These are phyloP conservation scores for Lepus townsendii DNA, from an alignment of 2,797 vertebrate genomes.

Conservation along the genomic window DNA sequence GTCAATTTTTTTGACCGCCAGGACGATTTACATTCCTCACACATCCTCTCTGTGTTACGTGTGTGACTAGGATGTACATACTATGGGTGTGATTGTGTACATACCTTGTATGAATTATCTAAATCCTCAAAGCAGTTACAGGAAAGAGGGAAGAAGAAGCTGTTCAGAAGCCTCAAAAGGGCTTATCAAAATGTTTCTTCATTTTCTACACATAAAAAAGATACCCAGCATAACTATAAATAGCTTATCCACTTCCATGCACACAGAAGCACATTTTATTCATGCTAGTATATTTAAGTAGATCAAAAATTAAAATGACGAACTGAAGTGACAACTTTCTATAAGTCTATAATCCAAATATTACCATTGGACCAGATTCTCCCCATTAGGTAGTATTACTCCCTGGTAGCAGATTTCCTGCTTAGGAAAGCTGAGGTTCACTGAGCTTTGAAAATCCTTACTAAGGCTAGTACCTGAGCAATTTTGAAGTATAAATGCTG, in stretches of 20 bases:
- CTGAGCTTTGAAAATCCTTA: background rate
- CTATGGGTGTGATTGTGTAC: slow-evolving; percentile 81
- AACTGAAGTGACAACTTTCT: slow-evolving; percentile 49
- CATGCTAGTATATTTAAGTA: slow-evolving; percentile 53
- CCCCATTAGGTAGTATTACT: background rate
- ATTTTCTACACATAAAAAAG: slow-evolving; percentile 77
- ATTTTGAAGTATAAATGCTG: slow-evolving; percentile 4
- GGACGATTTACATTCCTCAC: slow-evolving; percentile 71
- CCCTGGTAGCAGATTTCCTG: background rate
- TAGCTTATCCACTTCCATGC: slow-evolving; percentile 53
- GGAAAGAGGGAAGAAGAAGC: slow-evolving; percentile 53
- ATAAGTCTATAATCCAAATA: slow-evolving; percentile 7
- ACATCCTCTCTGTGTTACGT: slow-evolving; percentile 70
- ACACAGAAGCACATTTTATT: slow-evolving; percentile 65
- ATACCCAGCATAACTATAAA: slow-evolving; percentile 60
- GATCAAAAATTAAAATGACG: slow-evolving; percentile 53
- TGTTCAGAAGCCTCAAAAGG: slow-evolving; percentile 66
- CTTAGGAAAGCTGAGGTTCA: background rate
- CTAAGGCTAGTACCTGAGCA: slow-evolving; percentile 5
- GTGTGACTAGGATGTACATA: slow-evolving; percentile 78
- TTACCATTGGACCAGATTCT: background rate
- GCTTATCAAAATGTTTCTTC: slow-evolving; percentile 66
- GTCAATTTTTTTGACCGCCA: slow-evolving; percentile 80
- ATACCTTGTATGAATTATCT: slow-evolving; percentile 83
- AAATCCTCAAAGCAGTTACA: slow-evolving; percentile 65